Base-by-base conservation (phyloP, 2,113 vertebrate genomes). In the Gallinago undulata region DNA sequence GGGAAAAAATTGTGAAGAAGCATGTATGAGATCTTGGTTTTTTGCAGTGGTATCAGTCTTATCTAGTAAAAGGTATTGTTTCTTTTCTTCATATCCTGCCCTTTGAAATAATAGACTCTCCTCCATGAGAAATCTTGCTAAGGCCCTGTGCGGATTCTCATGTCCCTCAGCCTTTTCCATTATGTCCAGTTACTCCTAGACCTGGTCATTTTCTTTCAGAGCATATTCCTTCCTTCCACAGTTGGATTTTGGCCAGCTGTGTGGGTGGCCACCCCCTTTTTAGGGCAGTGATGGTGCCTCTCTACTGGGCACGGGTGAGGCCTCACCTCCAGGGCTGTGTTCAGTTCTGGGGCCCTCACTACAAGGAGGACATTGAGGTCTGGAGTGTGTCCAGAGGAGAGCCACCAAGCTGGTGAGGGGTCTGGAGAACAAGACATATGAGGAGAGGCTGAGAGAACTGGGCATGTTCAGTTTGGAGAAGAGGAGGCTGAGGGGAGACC, bases 161-260 rank as follows among this genome's bases (percentile, higher is more conserved):
- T 7, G 11, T 33, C 15, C 39, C 33, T 74, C 35, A 14, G 8
- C 25, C 19, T 79, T 79, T 72, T 63, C 30, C 18, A 19, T 50
- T 55, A 8, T 0, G 4, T 68, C 27, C 35, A 89, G 13, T 18
- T 89, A 31, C 1, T 0, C 28, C 28, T 59, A 41, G 11, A 31
- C 19, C 15, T 41, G 27, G 3, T 23, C 1, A 27, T 80, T 90
- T 78, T 88, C 28, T 78, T 63, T 47, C 47, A 67, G 51, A 74
- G 4, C 4, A 41, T 24, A 11, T 11, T 62, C 11, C 53, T 78
- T 84, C 17, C 66, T 47, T 37, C 64, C 6, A 4, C 22, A 66
- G 41, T 9, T 53, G 28, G 14, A 72, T 74, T 81, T 77, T 60
- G 50, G 30, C 67, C 35, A 56, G 33, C 33, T 75, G 7, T 12